Evolutionary conservation across 1,140 invertebrate species (phyloP).

Genomic region (Apis florea): DNA sequence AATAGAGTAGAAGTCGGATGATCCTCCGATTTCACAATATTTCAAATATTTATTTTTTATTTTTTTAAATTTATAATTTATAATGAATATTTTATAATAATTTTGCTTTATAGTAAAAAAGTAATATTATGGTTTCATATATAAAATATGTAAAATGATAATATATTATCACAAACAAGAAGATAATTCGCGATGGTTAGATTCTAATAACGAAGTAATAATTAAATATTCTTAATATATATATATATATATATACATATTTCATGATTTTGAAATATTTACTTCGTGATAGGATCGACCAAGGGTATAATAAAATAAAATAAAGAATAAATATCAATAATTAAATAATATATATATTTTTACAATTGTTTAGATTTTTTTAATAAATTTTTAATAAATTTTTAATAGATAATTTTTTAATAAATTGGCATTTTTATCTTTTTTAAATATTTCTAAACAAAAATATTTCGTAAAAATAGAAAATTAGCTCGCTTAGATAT

Average conservation of each 20-base stretch:
- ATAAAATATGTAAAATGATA: conserved; percentile 1
- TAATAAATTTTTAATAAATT: neutral
- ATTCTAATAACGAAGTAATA: neutral
- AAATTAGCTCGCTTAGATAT: conserved; percentile 1
- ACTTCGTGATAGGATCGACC: neutral
- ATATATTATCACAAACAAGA: neutral
- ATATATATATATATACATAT: neutral
- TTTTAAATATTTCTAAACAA: no score
- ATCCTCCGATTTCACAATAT: neutral
- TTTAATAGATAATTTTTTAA: no score
- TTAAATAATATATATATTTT: neutral
- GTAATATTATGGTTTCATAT: neutral
- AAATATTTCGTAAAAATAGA: neutral
- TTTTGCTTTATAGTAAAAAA: neutral
- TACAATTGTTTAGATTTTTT: neutral
- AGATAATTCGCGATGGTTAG: neutral
- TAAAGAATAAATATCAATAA: neutral
- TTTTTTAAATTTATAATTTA: neutral
- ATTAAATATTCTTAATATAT: neutral
- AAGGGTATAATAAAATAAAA: neutral
- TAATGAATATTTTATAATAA: neutral
- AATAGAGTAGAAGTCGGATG: neutral
- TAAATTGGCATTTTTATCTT: no score
- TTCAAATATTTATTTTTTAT: neutral
- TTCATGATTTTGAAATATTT: neutral